Evolutionary conservation across 2,113 vertebrate species (phyloP), one percentile per base, ranked within the genome.

Genomic region (Cavia porcellus): DNA sequence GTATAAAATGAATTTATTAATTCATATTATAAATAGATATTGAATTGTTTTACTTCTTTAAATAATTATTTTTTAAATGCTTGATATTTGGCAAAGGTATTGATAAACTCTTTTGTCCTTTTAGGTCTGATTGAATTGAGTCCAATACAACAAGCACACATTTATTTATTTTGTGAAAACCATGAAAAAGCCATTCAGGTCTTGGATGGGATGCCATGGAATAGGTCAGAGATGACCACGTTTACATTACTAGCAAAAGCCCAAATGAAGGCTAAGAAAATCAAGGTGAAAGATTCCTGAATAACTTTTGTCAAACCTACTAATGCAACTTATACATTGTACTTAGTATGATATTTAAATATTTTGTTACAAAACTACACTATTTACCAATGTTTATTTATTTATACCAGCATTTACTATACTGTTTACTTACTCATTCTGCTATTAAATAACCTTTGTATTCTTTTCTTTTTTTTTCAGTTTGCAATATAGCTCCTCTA

Each of bases 111-210:
- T 93, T 19, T 72, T 96, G 88, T 97, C 92, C 93, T 97, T 97
- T 90, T 97, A 98, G 99, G 98, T 92, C 96, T 97, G 50, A 98
- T 98, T 86, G 98, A 92, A 1, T 94, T 98, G 85, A 99, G 97
- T 55, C 97, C 97, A 45, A 50, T 98, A 95, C 99, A 98, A 95
- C 98, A 98, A 98, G 98, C 98, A 0, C 98, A 98, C 22, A 97
- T 99, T 94, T 98, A 98, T 72, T 99, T 98, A 38, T 99, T 99
- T 97, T 98, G 99, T 98, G 97, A 98, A 95, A 98, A 99, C 59
- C 97, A 99, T 24, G 96, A 91, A 57, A 98, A 98, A 89, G 99
- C 99, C 68, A 98, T 99, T 85, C 95, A 98, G 74, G 97, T 98
- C 82, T 98, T 99, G 59, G 20, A 84, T 5, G 80, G 88, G 77